Conservation (phyloP, 2,797 vertebrate species). For the Brotula barbata region DNA sequence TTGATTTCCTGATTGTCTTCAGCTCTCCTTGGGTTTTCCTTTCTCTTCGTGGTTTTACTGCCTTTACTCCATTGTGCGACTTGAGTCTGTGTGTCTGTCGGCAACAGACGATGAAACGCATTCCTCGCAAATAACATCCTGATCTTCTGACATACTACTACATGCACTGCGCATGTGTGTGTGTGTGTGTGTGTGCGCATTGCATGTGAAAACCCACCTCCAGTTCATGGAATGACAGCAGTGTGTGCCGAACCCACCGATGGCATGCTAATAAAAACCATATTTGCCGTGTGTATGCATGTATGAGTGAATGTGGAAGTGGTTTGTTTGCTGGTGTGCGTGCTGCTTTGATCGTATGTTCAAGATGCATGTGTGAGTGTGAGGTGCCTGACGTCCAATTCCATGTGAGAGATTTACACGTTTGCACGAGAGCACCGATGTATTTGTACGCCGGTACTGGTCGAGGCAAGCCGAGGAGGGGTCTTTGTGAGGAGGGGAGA, state of each 20-base stretch:
- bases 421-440: conserved; percentile 45
- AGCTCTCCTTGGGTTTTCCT: not conserved
- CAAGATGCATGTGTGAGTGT: conserved; percentile 50
- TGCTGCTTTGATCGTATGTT: conserved; percentile 52
- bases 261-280: conserved; percentile 54
- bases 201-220: conserved; percentile 41
- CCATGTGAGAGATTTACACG: conserved; percentile 37
- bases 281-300: conserved; percentile 43
- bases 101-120: conserved; percentile 21
- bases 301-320: conserved; percentile 40
- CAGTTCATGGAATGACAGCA: conserved; percentile 7
- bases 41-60: not conserved
- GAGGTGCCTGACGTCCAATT: conserved; percentile 37
- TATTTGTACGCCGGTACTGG: conserved; percentile 24
- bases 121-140: conserved; percentile 28
- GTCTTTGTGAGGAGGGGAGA: conserved; percentile 47
- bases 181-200: conserved; percentile 16
- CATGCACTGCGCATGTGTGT: conserved; percentile 4
- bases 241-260: conserved; percentile 40
- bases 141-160: conserved; percentile 24
- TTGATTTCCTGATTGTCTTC: not conserved
- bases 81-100: conserved; percentile 2
- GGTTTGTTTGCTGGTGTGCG: conserved; percentile 59
- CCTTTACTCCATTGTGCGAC: no score
- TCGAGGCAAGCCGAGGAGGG: conserved; percentile 18